A percentile compares a stretch with the other conserved stretches of the same genome.
Evolutionary conservation across 2,113 vertebrate genomes (phyloP).

Genomic region (Caloenas nicobarica): DNA sequence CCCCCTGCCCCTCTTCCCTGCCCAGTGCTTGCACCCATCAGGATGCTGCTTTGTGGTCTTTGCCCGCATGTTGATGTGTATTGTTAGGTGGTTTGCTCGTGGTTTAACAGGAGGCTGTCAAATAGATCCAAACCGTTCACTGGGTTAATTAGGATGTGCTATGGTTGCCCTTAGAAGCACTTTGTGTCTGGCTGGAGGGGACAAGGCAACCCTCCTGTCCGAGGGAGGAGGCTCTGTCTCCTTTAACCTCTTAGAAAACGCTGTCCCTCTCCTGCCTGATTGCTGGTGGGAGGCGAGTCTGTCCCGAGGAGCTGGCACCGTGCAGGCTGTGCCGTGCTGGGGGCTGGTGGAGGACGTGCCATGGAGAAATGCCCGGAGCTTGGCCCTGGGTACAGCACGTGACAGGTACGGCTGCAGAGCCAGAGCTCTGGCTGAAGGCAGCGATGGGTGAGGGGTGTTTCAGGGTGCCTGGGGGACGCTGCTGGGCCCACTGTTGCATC

Average conservation of each 20-base stretch:
- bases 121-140: neutral
- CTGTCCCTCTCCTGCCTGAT: neutral
- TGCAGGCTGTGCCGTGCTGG: neutral
- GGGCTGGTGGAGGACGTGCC: neutral
- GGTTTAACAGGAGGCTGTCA: neutral
- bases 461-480: neutral
- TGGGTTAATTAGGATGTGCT: neutral
- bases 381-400: neutral
- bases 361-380: neutral
- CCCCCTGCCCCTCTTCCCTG: neutral
- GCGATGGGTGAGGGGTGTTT: neutral
- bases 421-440: neutral
- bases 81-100: neutral
- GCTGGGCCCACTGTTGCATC: neutral
- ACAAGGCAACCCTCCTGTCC: neutral
- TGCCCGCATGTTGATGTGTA: neutral
- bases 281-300: neutral
- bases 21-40: rapidly evolving
- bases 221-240: neutral
- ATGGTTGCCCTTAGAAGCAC: neutral
- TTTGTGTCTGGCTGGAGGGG: neutral
- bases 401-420: neutral
- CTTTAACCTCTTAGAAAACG: neutral
- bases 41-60: rapidly evolving
- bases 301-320: neutral